A percentile compares a stretch with the other conserved stretches of the same genome.
phyloP scores from a whole-genome alignment of 2,888 invertebrate species.

The Cosmia pyralina region DNA sequence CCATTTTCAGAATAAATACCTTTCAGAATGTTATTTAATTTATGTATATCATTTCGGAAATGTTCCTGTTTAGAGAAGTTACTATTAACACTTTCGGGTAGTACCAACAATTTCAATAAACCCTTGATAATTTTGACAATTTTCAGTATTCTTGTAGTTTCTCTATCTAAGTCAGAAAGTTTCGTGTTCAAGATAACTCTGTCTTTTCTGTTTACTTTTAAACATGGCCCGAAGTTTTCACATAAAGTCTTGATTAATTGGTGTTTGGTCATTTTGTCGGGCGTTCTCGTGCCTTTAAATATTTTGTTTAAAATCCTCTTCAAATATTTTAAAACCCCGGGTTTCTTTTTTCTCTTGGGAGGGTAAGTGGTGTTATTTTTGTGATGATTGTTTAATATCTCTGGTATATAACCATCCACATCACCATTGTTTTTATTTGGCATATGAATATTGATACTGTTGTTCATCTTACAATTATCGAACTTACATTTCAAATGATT shows the following conservation, averaged over 20 bases:
- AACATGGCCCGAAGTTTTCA: constrained; percentile 74
- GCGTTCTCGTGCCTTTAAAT: constrained; percentile 63
- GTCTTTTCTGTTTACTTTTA: constrained; percentile 64
- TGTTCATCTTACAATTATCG: constrained; percentile 24
- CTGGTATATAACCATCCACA: constrained; percentile 60
- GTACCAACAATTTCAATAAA: constrained; percentile 70
- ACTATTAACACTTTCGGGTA: constrained; percentile 53
- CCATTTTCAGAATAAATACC: constrained; percentile 58
- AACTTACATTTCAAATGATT: constrained; percentile 49
- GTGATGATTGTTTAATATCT: constrained; percentile 56
- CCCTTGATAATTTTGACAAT: constrained; percentile 79
- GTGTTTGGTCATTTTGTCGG: constrained; percentile 63
- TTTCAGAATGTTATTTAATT: constrained; percentile 74
- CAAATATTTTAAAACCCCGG: constrained; percentile 72
- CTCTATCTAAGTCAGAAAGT: constrained; percentile 73
- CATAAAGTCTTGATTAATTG: constrained; percentile 75
- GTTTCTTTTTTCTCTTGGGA: constrained; percentile 62
- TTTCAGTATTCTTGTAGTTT: constrained; percentile 76
- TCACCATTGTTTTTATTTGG: constrained; percentile 47
- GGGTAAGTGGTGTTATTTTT: constrained; percentile 52
- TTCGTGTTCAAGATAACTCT: constrained; percentile 71
- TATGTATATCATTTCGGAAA: constrained; percentile 69
- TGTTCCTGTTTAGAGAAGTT: constrained; percentile 34
- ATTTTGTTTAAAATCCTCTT: constrained; percentile 76
- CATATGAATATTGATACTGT: constrained; percentile 18